A percentile compares a stretch with the other conserved stretches of the same genome.
Evolutionary conservation across 2,113 vertebrate species (phyloP).

Genomic region (Calonectris borealis): DNA sequence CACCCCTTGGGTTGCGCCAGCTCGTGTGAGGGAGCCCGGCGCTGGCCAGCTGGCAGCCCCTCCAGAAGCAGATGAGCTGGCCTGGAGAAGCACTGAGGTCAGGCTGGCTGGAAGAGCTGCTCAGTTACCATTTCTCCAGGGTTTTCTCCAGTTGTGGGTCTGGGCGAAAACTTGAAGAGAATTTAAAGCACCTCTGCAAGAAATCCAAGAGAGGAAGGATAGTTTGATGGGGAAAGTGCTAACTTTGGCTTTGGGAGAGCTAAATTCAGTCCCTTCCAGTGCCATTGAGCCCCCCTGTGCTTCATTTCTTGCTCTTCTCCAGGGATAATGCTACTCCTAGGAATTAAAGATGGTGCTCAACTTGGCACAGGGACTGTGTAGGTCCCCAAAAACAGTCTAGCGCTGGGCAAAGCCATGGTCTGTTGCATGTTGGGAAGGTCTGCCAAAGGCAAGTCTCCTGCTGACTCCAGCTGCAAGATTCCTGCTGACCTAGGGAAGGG

Average conservation of each 20-base stretch:
- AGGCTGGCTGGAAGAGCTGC: neutral
- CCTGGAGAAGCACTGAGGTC: conserved; percentile 32
- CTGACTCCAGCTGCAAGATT: neutral
- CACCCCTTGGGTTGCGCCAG: conserved; percentile 44
- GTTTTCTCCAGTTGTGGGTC: neutral
- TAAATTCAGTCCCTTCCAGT: neutral
- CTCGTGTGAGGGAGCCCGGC: neutral
- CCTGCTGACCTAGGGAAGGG: neutral
- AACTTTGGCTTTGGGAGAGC: neutral
- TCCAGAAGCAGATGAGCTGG: conserved; percentile 14
- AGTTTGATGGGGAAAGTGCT: neutral
- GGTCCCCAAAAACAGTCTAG: neutral
- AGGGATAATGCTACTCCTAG: neutral
- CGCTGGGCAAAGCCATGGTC: neutral
- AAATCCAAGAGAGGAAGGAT: neutral
- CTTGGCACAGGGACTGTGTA: neutral
- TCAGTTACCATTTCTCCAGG: neutral
- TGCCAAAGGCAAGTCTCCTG: neutral
- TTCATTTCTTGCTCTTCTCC: neutral
- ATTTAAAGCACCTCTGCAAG: neutral
- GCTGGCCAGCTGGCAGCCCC: conserved; percentile 36
- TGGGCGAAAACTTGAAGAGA: neutral
- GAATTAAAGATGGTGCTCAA: neutral
- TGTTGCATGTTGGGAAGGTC: neutral
- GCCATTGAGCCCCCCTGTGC: neutral